A percentile compares a stretch with the other conserved stretches of the same genome.
These are phyloP conservation scores for Erannis defoliaria DNA, from an alignment of 2,888 invertebrate genomes.

Conservation along the genomic window DNA sequence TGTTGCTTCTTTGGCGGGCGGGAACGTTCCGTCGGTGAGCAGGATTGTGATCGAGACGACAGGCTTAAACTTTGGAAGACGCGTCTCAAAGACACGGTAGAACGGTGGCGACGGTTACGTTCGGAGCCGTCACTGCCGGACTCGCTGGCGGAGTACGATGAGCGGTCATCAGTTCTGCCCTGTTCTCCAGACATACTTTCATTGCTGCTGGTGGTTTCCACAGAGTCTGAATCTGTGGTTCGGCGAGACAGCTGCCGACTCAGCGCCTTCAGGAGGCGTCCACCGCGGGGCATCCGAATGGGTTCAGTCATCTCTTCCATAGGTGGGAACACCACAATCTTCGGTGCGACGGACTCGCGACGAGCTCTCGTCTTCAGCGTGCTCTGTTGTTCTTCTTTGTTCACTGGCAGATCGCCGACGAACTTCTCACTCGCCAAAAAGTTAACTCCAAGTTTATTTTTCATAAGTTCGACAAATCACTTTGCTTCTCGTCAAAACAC, in stretches of 20 bases:
- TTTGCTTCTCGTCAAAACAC: slow-evolving; percentile 51
- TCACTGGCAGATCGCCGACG: slow-evolving; percentile 66
- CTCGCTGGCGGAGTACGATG: slow-evolving; percentile 87
- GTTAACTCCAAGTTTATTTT: slow-evolving; percentile 72
- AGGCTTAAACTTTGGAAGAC: slow-evolving; percentile 90
- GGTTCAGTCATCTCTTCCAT: slow-evolving; percentile 85
- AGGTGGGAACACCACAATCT: slow-evolving; percentile 82
- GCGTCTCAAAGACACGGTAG: slow-evolving; percentile 89
- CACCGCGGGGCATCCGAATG: slow-evolving; percentile 85
- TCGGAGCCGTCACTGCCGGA: slow-evolving; percentile 88
- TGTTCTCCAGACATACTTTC: slow-evolving; percentile 75
- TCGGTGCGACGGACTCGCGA: slow-evolving; percentile 74
- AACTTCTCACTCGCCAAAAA: slow-evolving; percentile 72
- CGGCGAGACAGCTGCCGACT: slow-evolving; percentile 88
- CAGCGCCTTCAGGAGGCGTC: slow-evolving; percentile 89
- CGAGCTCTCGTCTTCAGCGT: slow-evolving; percentile 58
- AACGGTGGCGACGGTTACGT: slow-evolving; percentile 79
- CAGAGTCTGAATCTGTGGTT: slow-evolving; percentile 74
- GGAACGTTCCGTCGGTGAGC: slow-evolving; percentile 82
- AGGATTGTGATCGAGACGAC: slow-evolving; percentile 88
- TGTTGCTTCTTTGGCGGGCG: slow-evolving; percentile 85
- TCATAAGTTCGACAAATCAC: slow-evolving; percentile 68
- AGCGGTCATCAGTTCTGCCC: slow-evolving; percentile 72
- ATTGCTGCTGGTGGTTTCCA: slow-evolving; percentile 79
- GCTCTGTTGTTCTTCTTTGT: slow-evolving; percentile 59